phyloP scores from a whole-genome alignment of 2,888 invertebrate genomes.

The Cryptus viduatorius region DNA sequence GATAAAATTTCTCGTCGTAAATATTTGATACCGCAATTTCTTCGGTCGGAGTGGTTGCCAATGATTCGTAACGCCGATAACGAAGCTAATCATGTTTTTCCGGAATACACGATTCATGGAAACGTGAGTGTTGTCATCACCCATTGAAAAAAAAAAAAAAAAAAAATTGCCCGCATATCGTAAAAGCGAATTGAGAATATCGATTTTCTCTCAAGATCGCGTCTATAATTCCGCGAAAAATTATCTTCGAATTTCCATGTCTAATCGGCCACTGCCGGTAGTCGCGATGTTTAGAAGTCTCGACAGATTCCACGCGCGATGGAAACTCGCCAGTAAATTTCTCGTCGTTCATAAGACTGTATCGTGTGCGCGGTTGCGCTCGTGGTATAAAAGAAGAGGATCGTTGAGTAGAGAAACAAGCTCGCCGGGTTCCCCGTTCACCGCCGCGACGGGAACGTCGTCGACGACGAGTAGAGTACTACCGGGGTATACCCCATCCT shows the following conservation, averaged over 20 bases:
- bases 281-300: not conserved
- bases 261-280: not conserved
- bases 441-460: slow-evolving; percentile 2
- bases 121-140: slow-evolving; percentile 37
- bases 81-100: slow-evolving; percentile 25
- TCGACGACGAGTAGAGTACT: slow-evolving; percentile 7
- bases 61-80: slow-evolving; percentile 9
- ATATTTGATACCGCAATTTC: not conserved
- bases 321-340: not conserved
- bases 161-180: not conserved
- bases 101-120: slow-evolving; percentile 40
- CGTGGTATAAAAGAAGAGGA: slow-evolving; percentile 9
- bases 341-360: not conserved
- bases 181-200: not conserved
- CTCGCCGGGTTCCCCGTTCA: slow-evolving; percentile 37
- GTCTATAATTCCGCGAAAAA: not conserved
- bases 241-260: not conserved
- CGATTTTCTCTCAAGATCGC: not conserved
- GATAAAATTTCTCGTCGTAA: not conserved
- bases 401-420: slow-evolving; percentile 38
- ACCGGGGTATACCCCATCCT: slow-evolving; percentile 12
- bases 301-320: not conserved
- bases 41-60: not conserved
- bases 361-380: not conserved
- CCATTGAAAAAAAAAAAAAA: not conserved